Conservation (phyloP, 2,797 vertebrate species). For the Myripristis murdjan region DNA sequence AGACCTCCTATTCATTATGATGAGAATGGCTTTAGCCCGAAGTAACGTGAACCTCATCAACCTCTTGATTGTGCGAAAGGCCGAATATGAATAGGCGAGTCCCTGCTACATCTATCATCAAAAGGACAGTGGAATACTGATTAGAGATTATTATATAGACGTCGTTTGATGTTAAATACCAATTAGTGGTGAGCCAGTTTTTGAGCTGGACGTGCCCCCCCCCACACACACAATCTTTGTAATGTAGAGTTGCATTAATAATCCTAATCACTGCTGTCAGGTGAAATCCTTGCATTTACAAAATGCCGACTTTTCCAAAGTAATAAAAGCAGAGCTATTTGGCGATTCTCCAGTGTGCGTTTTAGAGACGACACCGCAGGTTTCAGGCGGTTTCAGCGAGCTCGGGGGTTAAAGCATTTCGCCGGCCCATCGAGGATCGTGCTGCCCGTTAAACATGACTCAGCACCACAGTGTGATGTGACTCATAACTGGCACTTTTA, state of each 20-base stretch:
- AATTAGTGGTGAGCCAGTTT: slow-evolving; percentile 36
- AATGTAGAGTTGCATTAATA: slow-evolving; percentile 3
- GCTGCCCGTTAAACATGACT: slow-evolving; percentile 20
- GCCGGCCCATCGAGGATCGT: slow-evolving; percentile 50
- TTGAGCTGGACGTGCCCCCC: neutral
- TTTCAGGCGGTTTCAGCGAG: slow-evolving; percentile 41
- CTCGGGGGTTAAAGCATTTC: slow-evolving; percentile 25
- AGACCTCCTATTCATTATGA: slow-evolving; percentile 44
- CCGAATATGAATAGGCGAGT: slow-evolving; percentile 4
- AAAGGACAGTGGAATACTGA: slow-evolving; percentile 33
- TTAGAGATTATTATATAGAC: slow-evolving; percentile 31
- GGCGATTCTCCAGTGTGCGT: slow-evolving; percentile 13
- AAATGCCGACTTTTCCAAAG: slow-evolving; percentile 31
- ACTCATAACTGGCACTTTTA: neutral
- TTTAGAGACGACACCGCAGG: slow-evolving; percentile 28
- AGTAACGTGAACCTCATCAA: slow-evolving; percentile 35
- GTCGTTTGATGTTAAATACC: slow-evolving; percentile 30
- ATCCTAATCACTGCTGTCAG: slow-evolving; percentile 11
- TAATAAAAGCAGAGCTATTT: slow-evolving; percentile 15
- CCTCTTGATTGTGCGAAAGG: slow-evolving; percentile 10
- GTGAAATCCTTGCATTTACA: slow-evolving; percentile 1
- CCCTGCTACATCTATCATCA: neutral
- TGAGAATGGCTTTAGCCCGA: slow-evolving; percentile 42
- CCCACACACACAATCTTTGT: neutral
- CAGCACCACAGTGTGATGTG: neutral